Evolutionary conservation across 2,797 vertebrate species (phyloP), one percentile per base, ranked within the genome.

Genomic region (Euphonia xanthogaster): DNA sequence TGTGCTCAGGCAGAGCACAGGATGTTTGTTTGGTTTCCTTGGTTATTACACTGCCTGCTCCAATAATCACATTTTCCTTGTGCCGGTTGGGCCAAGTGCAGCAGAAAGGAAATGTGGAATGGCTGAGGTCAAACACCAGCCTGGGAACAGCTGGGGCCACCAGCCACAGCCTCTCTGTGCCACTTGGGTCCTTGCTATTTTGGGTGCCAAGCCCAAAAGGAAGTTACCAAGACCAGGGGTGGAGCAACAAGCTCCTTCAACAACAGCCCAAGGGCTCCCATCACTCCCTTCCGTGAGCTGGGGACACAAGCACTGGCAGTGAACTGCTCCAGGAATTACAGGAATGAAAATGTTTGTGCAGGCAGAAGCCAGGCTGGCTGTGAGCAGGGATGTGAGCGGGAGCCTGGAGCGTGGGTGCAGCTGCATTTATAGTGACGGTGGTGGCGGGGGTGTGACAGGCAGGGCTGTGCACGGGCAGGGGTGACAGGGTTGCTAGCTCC

Each of bases 21-120:
- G 86, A 76, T 97, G 90, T 97, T 97, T 97, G 97, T 97, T 97
- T 97, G 93, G 96, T 97, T 97, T 91, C 96, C 97, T 80, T 96
- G 90, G 97, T 96, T 96, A 97, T 96, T 76, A 67, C 79, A 82
- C 65, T 42, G 93, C 88, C 86, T 86, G 88, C 77, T 85, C 75
- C 62, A 77, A 62, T 87, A 66, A 95, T 97, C 96, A 97, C 66
- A 93, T 96, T 97, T 97, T 97, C 96, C 96, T 93, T 93, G 39
- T 75, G 62, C 65, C 0, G 40, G 37, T 65, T 74, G 77, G 82
- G 82, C 95, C 89, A 88, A 92, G 67, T 62, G 72, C 54, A 80
- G 82, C 42, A 88, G 65, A 88, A 57, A 83, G 65, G 92, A 92
- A 89, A 72, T 71, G 15, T 61, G 78, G 81, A 91, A 77, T 67